Conservation (phyloP, 2,888 invertebrate genomes). For the Ochropleura leucogaster region DNA sequence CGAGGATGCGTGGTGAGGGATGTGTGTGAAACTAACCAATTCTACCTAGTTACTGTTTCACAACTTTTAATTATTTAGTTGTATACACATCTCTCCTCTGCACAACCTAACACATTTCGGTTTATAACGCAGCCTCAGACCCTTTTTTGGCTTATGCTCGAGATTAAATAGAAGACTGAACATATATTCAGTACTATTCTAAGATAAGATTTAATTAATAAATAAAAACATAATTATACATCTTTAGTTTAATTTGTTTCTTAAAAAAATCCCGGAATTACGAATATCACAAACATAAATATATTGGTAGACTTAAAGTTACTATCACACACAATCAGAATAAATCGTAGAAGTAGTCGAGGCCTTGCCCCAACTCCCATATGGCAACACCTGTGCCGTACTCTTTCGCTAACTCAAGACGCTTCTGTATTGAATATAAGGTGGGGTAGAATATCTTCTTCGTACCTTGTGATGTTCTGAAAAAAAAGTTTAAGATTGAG, state of each 20-base stretch:
- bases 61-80: too few relatives aligned
- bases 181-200: conserved; percentile 48
- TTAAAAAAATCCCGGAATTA: conserved; percentile 49
- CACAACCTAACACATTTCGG: too few relatives aligned
- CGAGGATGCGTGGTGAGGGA: too few relatives aligned
- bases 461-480: conserved; percentile 92
- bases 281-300: conserved; percentile 70
- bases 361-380: conserved; percentile 99
- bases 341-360: conserved; percentile 97
- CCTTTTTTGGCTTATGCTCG: background rate
- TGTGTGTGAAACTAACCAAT: too few relatives aligned
- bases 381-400: conserved; percentile 96
- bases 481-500: conserved; percentile 11
- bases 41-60: too few relatives aligned
- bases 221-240: conserved; percentile 43
- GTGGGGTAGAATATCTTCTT: conserved; percentile 97
- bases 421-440: conserved; percentile 94
- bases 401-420: conserved; percentile 95
- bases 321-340: conserved; percentile 84
- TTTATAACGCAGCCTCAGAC: background rate
- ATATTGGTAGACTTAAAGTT: conserved; percentile 76
- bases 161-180: conserved; percentile 56
- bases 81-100: too few relatives aligned
- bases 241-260: conserved; percentile 47
- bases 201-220: conserved; percentile 43